Percentiles rank a stretch among this genome's conserved stretches.
These are phyloP conservation scores for Eudyptes chrysolophus DNA, from an alignment of 2,113 vertebrate genomes.

Conservation along the genomic window DNA sequence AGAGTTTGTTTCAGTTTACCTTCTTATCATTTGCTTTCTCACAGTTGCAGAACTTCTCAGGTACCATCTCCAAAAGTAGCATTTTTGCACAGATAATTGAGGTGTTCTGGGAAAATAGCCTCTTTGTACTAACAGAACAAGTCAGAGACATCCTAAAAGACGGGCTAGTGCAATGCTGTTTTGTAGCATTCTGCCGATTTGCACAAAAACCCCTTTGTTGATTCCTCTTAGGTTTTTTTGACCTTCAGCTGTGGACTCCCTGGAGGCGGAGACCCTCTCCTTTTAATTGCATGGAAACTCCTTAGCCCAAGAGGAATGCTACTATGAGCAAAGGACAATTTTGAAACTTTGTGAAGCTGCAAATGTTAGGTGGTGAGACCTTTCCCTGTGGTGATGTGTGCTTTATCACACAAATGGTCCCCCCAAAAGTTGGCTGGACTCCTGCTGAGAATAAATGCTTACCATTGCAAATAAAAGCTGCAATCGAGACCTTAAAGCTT, in stretches of 20 bases:
- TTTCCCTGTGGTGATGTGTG: not conserved
- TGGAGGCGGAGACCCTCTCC: not conserved
- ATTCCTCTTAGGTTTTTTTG: not conserved
- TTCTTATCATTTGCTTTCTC: not conserved
- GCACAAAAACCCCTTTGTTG: not conserved
- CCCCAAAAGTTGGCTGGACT: not conserved
- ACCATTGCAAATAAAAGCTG: not conserved
- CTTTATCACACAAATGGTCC: not conserved
- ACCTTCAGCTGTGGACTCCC: slow-evolving; percentile 1
- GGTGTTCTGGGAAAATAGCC: not conserved
- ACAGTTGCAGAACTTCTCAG: not conserved
- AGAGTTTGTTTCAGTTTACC: not conserved
- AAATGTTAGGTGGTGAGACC: not conserved
- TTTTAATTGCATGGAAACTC: slow-evolving; percentile 1
- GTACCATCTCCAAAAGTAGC: not conserved
- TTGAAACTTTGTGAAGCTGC: not conserved
- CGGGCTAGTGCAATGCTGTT: not conserved
- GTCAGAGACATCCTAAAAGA: not conserved
- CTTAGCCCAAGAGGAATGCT: not conserved
- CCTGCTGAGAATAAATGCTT: not conserved
- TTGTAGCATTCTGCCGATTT: not conserved
- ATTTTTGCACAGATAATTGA: not conserved
- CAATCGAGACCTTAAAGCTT: not conserved
- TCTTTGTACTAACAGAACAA: not conserved
- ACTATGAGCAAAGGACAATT: not conserved